These are phyloP conservation scores for Linyphia triangularis DNA, from an alignment of 2,888 invertebrate species.

Conservation along the genomic window DNA sequence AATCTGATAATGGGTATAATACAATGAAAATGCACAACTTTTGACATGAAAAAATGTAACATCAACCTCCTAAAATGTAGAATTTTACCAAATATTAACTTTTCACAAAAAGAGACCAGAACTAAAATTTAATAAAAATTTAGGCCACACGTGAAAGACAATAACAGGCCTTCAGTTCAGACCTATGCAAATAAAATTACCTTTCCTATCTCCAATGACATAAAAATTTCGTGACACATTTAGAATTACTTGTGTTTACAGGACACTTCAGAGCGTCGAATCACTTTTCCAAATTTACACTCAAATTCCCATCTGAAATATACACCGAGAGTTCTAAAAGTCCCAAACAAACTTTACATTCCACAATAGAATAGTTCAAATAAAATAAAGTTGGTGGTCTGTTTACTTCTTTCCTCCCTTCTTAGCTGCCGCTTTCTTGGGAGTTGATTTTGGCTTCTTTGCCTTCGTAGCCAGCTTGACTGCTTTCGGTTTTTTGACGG, in stretches of 20 bases:
- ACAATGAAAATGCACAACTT: slow-evolving; percentile 43
- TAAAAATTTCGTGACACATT: background rate
- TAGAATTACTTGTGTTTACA: background rate
- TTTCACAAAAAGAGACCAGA: background rate
- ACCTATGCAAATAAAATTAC: too few relatives aligned
- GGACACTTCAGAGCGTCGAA: background rate
- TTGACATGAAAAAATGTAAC: background rate
- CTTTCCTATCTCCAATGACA: background rate
- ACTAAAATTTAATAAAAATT: background rate
- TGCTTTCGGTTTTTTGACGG: slow-evolving; percentile 60
- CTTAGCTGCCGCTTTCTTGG: slow-evolving; percentile 71
- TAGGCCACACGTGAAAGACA: background rate
- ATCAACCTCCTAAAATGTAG: background rate
- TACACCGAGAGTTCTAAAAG: background rate
- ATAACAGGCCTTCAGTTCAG: background rate
- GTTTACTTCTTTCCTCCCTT: slow-evolving; percentile 63
- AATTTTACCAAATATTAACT: background rate
- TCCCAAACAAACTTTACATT: background rate
- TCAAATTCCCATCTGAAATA: background rate
- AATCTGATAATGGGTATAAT: slow-evolving; percentile 33
- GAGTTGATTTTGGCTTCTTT: slow-evolving; percentile 72
- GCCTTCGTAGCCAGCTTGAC: slow-evolving; percentile 70
- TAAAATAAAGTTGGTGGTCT: background rate
- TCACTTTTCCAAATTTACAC: background rate
- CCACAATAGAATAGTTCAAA: background rate